Percentiles rank a stretch among this genome's conserved stretches.
These are phyloP conservation scores for Hystrix cristata DNA, from an alignment of 2,113 vertebrate genomes.

Conservation along the genomic window DNA sequence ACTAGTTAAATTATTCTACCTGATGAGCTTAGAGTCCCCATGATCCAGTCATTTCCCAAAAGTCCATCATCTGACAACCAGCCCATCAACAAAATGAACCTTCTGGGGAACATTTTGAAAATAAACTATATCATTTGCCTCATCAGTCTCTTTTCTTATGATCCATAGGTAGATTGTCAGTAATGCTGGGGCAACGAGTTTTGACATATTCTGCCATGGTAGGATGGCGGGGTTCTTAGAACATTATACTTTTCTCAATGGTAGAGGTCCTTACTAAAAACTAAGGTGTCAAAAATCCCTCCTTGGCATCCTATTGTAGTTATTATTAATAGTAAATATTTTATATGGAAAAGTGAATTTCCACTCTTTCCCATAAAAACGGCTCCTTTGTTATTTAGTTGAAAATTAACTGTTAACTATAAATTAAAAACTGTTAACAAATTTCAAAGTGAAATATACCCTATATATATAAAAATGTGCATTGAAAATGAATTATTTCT, in stretches of 20 bases:
- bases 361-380: neutral
- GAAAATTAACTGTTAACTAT: neutral
- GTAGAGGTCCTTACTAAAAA: neutral
- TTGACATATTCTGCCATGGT: neutral
- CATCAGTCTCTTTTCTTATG: neutral
- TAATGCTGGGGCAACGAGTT: neutral
- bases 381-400: constrained; percentile 21
- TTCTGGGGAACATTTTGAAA: neutral
- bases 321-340: neutral
- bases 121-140: neutral
- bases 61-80: neutral
- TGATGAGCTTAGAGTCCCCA: neutral
- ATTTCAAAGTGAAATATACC: neutral
- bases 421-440: constrained; percentile 9
- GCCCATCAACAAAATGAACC: neutral
- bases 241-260: neutral
- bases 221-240: neutral
- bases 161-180: neutral
- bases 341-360: neutral
- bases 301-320: neutral
- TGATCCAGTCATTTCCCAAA: neutral
- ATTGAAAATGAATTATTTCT: neutral
- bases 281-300: neutral
- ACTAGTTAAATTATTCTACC: neutral
- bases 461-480: neutral